Percentiles rank a stretch among this genome's conserved stretches.
Conservation (phyloP, 2,888 invertebrate genomes). For the Chrysopilus asiliformis region DNA sequence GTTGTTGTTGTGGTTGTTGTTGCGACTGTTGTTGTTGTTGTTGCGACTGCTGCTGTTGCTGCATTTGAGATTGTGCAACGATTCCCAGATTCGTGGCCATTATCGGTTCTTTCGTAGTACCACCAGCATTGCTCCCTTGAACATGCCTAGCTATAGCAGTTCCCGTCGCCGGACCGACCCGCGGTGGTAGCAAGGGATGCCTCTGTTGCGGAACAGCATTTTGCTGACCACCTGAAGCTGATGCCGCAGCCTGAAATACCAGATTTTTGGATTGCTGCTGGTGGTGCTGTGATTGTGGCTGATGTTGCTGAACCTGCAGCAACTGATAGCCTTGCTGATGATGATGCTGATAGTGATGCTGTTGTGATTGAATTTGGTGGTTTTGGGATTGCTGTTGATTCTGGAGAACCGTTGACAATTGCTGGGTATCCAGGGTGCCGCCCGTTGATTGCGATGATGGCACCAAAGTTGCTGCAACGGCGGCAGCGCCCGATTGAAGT, state of each 20-base stretch:
- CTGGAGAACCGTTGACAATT: constrained; percentile 3
- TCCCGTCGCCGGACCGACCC: too few species aligned
- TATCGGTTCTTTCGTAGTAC: too few species aligned
- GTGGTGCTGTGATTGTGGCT: constrained; percentile 15
- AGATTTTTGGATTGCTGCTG: constrained; percentile 15
- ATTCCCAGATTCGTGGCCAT: too few species aligned
- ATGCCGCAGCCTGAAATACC: constrained; percentile 6
- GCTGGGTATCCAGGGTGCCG: too few species aligned
- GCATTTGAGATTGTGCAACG: constrained; percentile 9
- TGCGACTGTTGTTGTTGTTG: constrained; percentile 14
- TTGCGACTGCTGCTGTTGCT: constrained; percentile 17
- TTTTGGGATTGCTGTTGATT: constrained; percentile 6
- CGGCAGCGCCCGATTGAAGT: constrained; percentile 23
- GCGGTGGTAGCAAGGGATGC: too few species aligned
- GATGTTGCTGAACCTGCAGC: constrained; percentile 12
- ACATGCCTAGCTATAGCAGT: too few species aligned
- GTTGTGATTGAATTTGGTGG: constrained; percentile 2
- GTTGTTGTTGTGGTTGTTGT: constrained; percentile 16
- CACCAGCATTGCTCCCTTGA: too few species aligned
- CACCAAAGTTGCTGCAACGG: constrained; percentile 19
- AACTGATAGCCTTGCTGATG: constrained; percentile 19
- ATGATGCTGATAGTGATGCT: constrained; percentile 8
- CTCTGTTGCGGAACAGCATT: too few species aligned
- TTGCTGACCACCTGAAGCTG: too few species aligned
- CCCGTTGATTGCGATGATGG: constrained; percentile 1